Percentiles rank a stretch among this genome's conserved stretches.
Conservation (phyloP, 2,113 vertebrate genomes). For the Proterorhinus semilunaris region DNA sequence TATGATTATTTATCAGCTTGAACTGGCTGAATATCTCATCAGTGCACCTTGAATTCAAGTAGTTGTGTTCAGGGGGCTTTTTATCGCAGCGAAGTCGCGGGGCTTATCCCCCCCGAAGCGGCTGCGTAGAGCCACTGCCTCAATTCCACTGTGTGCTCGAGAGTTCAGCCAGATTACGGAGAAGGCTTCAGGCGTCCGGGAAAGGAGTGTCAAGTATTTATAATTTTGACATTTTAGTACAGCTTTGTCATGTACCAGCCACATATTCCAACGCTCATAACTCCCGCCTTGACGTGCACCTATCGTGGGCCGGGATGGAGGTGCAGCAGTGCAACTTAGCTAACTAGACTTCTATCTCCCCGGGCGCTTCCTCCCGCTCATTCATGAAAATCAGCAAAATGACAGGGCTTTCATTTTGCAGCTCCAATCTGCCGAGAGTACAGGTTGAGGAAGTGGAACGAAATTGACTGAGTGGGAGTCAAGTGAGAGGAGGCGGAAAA, state of each 20-base stretch:
- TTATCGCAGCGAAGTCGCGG: conserved; percentile 4
- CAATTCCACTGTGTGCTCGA: not conserved
- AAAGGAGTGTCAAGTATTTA: not conserved
- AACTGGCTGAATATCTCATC: not conserved
- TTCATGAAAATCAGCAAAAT: not conserved
- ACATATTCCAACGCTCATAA: too few relatives aligned
- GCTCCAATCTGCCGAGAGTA: not conserved
- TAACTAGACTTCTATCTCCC: not conserved
- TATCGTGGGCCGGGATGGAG: too few relatives aligned
- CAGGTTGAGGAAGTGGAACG: not conserved
- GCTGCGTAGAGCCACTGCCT: not conserved
- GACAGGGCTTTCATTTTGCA: not conserved
- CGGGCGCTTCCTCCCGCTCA: not conserved
- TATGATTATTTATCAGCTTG: not conserved
- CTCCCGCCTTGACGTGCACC: too few relatives aligned
- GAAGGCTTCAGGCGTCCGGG: not conserved
- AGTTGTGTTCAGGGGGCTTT: not conserved
- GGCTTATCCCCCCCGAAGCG: conserved; percentile 1
- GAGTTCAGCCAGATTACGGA: conserved; percentile 1
- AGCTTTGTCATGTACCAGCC: too few relatives aligned
- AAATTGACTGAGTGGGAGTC: not conserved
- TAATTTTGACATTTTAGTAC: too few relatives aligned
- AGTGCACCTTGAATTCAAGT: conserved; percentile 3
- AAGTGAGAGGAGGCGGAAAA: not conserved
- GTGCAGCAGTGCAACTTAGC: not conserved